Percentiles rank a stretch among this genome's conserved stretches.
Conservation (phyloP, 2,888 invertebrate species). For the Pyrrhia umbra region DNA sequence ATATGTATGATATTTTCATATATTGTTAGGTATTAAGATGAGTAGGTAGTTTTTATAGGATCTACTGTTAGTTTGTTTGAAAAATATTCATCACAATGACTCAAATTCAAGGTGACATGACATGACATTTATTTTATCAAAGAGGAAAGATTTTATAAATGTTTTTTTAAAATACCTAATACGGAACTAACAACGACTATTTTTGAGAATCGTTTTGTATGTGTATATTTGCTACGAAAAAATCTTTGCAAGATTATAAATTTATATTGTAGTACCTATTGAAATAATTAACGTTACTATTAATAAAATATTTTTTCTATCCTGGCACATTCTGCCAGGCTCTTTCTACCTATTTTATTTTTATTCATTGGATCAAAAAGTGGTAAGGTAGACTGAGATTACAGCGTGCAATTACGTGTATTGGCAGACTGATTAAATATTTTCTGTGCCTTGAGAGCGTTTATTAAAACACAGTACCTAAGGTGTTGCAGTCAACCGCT, state of each 20-base stretch:
- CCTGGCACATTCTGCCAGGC: background rate
- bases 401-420: background rate
- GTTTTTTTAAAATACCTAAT: no score
- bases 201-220: no score
- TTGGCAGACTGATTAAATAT: background rate
- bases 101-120: slow-evolving; percentile 22
- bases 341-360: background rate
- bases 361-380: background rate
- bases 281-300: no score
- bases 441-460: background rate
- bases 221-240: no score
- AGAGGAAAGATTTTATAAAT: background rate
- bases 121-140: slow-evolving; percentile 8
- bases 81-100: slow-evolving; percentile 3
- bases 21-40: slow-evolving; percentile 1
- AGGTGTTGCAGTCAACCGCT: slow-evolving; percentile 49
- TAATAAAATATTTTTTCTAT: no score
- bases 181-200: no score
- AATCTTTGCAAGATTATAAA: no score
- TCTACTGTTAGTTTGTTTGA: background rate
- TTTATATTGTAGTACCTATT: no score
- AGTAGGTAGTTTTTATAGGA: background rate
- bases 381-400: background rate
- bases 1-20: no score
- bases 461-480: background rate